A percentile compares a stretch with the other conserved stretches of the same genome.
phyloP scores from a whole-genome alignment of 2,797 vertebrate species.

The Halcyon leucocephala region DNA sequence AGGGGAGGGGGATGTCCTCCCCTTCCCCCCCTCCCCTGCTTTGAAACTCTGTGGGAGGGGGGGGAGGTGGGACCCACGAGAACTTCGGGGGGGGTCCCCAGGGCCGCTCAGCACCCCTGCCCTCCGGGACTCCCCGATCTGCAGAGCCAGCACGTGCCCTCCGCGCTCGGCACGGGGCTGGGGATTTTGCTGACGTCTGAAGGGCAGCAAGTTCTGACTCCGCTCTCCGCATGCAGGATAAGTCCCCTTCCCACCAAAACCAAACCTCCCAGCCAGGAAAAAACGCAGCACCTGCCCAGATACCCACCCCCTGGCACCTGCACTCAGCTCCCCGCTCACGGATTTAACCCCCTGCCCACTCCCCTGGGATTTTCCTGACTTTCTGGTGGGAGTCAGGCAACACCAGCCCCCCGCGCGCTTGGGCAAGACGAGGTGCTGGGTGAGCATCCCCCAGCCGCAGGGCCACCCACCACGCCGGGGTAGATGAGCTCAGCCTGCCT shows the following conservation, averaged over 20 bases:
- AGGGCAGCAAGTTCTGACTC: neutral
- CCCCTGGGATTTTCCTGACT: neutral
- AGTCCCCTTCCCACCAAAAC: neutral
- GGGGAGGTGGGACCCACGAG: neutral
- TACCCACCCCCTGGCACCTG: neutral
- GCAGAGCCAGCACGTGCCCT: constrained; percentile 43
- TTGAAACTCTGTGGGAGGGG: neutral
- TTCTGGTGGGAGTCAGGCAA: neutral
- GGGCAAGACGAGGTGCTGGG: neutral
- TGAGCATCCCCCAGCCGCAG: neutral
- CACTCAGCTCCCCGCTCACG: fast-evolving
- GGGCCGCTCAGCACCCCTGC: neutral
- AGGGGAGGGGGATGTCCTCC: constrained; percentile 33
- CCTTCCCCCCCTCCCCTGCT: neutral
- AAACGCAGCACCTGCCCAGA: neutral
- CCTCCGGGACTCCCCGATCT: neutral
- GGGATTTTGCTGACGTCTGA: constrained; percentile 8
- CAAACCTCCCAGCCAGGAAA: neutral
- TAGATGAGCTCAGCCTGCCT: constrained; percentile 4
- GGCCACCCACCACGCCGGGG: constrained; percentile 19
- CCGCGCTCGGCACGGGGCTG: neutral
- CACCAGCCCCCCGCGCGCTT: neutral
- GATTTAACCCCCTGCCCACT: neutral
- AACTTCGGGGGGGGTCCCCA: neutral
- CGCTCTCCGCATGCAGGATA: neutral